Conservation (phyloP, 2,888 invertebrate species). For the Arge pagana region DNA sequence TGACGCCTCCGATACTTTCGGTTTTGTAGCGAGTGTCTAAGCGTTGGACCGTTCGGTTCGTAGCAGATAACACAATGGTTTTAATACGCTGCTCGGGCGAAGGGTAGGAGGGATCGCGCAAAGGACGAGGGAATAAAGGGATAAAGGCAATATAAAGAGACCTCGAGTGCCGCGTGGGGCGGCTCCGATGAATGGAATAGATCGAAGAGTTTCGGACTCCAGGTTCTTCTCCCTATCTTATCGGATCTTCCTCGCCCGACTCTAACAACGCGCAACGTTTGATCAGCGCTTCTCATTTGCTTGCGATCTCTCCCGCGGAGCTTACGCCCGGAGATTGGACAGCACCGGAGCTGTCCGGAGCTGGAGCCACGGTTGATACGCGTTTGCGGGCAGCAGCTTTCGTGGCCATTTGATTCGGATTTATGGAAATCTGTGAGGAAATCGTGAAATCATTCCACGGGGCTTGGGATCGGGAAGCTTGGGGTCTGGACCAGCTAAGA, state of each 20-base stretch:
- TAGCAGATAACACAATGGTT: constrained; percentile 55
- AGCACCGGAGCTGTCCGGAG: no score
- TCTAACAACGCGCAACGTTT: not conserved
- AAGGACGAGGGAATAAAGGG: not conserved
- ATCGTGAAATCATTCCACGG: no score
- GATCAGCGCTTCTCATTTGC: not conserved
- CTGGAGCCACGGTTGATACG: no score
- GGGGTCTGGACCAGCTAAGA: no score
- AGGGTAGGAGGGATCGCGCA: constrained; percentile 33
- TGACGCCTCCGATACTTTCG: constrained; percentile 50
- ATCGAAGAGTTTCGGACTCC: constrained; percentile 10
- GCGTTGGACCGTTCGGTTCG: constrained; percentile 47
- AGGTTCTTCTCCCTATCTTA: constrained; percentile 40
- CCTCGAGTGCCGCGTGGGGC: constrained; percentile 12
- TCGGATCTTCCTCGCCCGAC: constrained; percentile 43
- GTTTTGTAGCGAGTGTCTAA: no score
- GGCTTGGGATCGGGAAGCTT: no score
- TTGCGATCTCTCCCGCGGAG: not conserved
- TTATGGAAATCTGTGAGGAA: no score
- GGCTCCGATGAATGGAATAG: constrained; percentile 48
- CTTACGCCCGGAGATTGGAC: no score
- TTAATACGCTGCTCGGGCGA: constrained; percentile 49
- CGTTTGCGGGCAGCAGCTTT: no score
- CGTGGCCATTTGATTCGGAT: no score
- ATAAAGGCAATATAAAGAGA: constrained; percentile 10